Base-by-base conservation (phyloP, 2,888 invertebrate species). In the Nomada goodeniana region DNA sequence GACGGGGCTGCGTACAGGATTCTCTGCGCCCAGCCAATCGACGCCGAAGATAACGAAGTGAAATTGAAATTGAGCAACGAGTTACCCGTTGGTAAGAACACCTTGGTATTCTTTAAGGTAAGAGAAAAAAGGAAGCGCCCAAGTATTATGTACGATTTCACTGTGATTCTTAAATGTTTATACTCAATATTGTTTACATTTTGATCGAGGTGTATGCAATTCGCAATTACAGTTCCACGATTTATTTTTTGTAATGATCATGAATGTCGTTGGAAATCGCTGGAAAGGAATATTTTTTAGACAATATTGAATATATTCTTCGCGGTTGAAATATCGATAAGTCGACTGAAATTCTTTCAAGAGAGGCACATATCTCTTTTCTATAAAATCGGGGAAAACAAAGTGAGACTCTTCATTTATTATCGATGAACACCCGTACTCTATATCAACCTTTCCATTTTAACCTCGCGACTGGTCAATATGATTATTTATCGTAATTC, bases 61-160 rank as follows among this genome's bases (percentile, higher is more conserved):
- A 70, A 73, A 0, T 71, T 93, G 47, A 91, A 89, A 67, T 81
- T 93, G 29, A 92, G 88, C 26, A 90, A 88, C 36, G 90, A 92
- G 60, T 70, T 92, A 55, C 84, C 90, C 0, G 52, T 82, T 61
- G 91, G 89, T 5, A 88, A 81, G 47, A 93, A 92, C 78, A 91
- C 90, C 4, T 74, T 93, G 61, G 92, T 93, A 0, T 93, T 93
- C 78, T 93, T 92, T 71, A 93, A 93, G 93, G 93, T 93, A 81
- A 80, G 7, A 5, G 1, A 20, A 5, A 4, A 7, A 1, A 18
- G 1, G 23, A 20, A 44, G 18, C 13, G 15, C 20, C 20, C 13
- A 15, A 7, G 3, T 55, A 1, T n/a, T 15, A 10, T 23, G 23
- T 1, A 23, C 1, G 9, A n/a, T 53, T 11, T 55, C 52, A n/a